Conservation (phyloP, 2,797 vertebrate genomes). For the Pyrocephalus nanus region DNA sequence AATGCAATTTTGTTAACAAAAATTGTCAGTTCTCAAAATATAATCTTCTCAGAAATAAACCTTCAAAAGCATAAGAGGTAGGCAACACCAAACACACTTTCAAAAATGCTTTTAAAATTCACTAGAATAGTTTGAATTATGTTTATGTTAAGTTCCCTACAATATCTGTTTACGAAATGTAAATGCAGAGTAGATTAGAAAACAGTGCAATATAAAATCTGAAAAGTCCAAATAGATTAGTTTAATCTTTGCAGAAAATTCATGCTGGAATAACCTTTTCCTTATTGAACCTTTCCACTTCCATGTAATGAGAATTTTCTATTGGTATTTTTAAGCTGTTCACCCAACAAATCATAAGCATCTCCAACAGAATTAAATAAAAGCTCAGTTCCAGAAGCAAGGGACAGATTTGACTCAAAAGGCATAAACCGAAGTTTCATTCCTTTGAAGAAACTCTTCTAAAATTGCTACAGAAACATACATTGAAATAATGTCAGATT, state of each 20-base stretch:
- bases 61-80: not conserved
- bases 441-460: constrained; percentile 25
- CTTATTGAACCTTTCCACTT: not conserved
- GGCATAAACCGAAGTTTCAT: not conserved
- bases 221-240: not conserved
- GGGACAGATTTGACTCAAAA: constrained; percentile 4
- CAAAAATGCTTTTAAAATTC: not conserved
- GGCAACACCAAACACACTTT: not conserved
- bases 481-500: not conserved
- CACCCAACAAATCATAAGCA: not conserved
- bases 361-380: constrained; percentile 12
- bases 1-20: not conserved
- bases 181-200: not conserved
- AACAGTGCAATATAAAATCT: not conserved
- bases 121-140: not conserved
- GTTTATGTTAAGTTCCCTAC: not conserved
- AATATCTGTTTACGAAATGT: not conserved
- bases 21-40: not conserved
- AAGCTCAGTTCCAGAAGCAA: constrained; percentile 27
- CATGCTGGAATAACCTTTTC: not conserved
- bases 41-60: not conserved
- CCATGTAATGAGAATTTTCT: constrained; percentile 2
- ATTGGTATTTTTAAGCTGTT: constrained; percentile 23
- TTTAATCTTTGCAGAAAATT: not conserved
- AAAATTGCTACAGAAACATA: constrained; percentile 1